These are phyloP conservation scores for Nestor notabilis DNA, from an alignment of 2,113 vertebrate species.

Conservation along the genomic window DNA sequence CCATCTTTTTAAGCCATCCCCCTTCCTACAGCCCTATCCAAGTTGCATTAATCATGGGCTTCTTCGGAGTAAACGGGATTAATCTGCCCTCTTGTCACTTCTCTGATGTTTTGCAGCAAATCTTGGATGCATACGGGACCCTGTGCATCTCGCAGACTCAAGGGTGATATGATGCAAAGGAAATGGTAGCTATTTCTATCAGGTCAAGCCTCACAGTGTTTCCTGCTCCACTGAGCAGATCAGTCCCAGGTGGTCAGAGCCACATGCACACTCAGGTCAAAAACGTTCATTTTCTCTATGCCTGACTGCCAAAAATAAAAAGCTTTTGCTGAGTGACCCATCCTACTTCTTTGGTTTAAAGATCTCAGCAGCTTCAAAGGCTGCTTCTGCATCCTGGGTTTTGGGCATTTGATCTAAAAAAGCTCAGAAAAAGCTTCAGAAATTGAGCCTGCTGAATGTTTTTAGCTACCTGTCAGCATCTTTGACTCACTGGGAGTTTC, in stretches of 20 bases:
- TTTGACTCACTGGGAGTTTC: neutral
- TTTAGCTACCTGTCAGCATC: neutral
- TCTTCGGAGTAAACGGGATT: neutral
- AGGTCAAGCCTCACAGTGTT: neutral
- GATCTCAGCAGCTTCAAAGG: neutral
- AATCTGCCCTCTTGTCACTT: neutral
- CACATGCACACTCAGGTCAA: neutral
- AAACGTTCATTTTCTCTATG: neutral
- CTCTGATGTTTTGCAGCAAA: neutral
- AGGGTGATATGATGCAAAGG: neutral
- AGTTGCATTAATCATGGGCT: conserved; percentile 12
- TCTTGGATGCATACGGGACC: neutral
- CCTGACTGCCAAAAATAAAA: neutral
- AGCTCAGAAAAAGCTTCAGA: neutral
- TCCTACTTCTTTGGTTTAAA: neutral
- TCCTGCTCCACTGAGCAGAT: conserved; percentile 11
- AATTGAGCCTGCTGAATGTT: neutral
- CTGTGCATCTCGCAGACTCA: neutral
- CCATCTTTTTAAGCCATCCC: neutral
- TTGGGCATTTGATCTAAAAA: neutral
- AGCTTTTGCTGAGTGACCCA: neutral
- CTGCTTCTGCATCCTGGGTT: neutral
- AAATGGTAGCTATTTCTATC: conserved; percentile 48
- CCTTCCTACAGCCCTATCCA: conserved; percentile 26
- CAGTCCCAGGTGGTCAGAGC: conserved; percentile 5